phyloP scores from a whole-genome alignment of 2,888 invertebrate genomes.

The Tenthredo mesomela region DNA sequence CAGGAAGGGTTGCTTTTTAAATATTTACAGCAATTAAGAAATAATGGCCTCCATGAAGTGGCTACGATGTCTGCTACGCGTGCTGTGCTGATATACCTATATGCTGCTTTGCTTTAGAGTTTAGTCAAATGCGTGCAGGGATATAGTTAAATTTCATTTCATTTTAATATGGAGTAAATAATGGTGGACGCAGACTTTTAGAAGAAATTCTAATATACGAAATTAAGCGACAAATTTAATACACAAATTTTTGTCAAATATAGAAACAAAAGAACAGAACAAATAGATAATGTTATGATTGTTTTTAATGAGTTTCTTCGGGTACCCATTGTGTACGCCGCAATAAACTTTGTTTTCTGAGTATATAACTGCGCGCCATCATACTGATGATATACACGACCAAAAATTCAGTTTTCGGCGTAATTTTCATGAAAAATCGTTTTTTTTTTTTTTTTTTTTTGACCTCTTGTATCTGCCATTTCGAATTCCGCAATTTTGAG shows the following conservation, averaged over 20 bases:
- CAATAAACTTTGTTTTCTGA: too few relatives aligned
- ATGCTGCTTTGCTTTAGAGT: not conserved
- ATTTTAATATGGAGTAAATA: not conserved
- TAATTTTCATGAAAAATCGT: not conserved
- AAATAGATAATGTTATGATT: not conserved
- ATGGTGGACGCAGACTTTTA: too few relatives aligned
- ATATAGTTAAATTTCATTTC: not conserved
- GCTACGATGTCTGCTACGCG: constrained; percentile 23
- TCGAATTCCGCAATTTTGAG: not conserved
- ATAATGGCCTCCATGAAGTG: constrained; percentile 30
- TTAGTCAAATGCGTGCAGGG: not conserved
- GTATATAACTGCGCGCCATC: too few relatives aligned
- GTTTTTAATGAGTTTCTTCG: not conserved
- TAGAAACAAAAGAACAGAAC: not conserved
- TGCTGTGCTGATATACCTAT: not conserved
- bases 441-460: not conserved
- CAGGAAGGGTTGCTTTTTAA: constrained; percentile 26
- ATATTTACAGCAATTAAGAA: constrained; percentile 46
- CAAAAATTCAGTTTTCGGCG: not conserved
- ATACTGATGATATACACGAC: too few relatives aligned
- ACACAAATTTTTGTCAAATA: not conserved
- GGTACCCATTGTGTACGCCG: too few relatives aligned
- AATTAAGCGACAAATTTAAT: too few relatives aligned
- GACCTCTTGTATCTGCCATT: not conserved
- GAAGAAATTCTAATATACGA: too few relatives aligned